Percentiles rank a stretch among this genome's conserved stretches.
Evolutionary conservation across 2,797 vertebrate species (phyloP).

Genomic region (Serranus cabrilla): DNA sequence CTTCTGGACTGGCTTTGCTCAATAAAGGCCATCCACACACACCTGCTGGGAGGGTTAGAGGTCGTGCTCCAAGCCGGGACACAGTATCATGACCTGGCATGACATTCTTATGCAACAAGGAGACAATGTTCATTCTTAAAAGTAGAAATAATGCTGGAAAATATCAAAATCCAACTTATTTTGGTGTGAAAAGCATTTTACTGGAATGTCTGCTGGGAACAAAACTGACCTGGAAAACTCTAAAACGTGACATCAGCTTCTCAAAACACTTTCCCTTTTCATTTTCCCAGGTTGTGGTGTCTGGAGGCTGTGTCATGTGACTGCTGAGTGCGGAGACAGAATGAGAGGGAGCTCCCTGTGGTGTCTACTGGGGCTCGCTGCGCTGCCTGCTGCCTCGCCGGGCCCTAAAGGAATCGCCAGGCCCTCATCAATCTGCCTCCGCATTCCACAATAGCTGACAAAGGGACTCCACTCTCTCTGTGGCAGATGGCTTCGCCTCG

Average conservation of each 20-base stretch:
- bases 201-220: neutral
- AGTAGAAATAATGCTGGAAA: neutral
- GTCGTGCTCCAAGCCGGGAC: conserved; percentile 62
- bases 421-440: conserved; percentile 84
- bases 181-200: neutral
- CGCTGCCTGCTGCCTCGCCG: conserved; percentile 68
- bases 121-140: conserved; percentile 18
- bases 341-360: conserved; percentile 58
- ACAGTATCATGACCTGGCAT: conserved; percentile 45
- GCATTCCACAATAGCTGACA: conserved; percentile 88
- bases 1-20: conserved; percentile 64
- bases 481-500: conserved; percentile 86
- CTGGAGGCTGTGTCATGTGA: conserved; percentile 43
- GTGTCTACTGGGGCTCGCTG: conserved; percentile 46
- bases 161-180: neutral
- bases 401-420: conserved; percentile 83
- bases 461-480: conserved; percentile 81
- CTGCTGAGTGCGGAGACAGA: conserved; percentile 47
- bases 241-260: conserved; percentile 20
- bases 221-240: neutral
- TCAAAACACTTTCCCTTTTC: conserved; percentile 34
- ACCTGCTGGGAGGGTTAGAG: conserved; percentile 85
- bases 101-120: conserved; percentile 43
- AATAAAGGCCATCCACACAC: conserved; percentile 70
- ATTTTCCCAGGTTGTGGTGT: conserved; percentile 33